A percentile compares a stretch with the other conserved stretches of the same genome.
Conservation (phyloP, 2,888 invertebrate genomes). For the Merodon equestris region DNA sequence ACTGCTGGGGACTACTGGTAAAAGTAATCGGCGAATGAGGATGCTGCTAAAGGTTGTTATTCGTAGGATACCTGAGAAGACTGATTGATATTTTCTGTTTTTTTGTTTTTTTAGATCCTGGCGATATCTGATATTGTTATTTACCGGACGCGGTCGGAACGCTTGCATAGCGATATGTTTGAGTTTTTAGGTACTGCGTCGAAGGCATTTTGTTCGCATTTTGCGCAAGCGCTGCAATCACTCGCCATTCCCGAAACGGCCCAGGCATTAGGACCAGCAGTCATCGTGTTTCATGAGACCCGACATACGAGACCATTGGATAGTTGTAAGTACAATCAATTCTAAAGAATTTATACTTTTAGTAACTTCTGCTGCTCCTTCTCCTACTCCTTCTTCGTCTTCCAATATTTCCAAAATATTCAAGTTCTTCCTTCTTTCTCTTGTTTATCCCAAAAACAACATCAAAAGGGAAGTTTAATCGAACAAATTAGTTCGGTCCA, state of each 20-base stretch:
- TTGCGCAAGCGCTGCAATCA: slow-evolving; percentile 81
- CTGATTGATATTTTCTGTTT: not conserved
- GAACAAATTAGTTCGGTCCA: too few relatives aligned
- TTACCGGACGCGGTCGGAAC: slow-evolving; percentile 87
- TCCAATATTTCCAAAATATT: too few relatives aligned
- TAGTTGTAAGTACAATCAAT: slow-evolving; percentile 80
- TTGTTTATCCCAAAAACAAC: too few relatives aligned
- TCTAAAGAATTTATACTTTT: not conserved
- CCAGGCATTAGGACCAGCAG: slow-evolving; percentile 84
- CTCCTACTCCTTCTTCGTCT: too few relatives aligned
- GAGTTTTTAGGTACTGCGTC: slow-evolving; percentile 88
- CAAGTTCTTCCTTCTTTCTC: too few relatives aligned
- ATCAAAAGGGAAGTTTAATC: too few relatives aligned
- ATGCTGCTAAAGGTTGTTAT: slow-evolving; percentile 84
- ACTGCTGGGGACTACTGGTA: slow-evolving; percentile 81
- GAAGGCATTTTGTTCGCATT: slow-evolving; percentile 86
- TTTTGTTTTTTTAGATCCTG: slow-evolving; percentile 81
- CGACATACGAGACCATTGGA: slow-evolving; percentile 84
- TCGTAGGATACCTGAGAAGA: not conserved
- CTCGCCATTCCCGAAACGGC: slow-evolving; percentile 74
- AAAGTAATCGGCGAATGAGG: slow-evolving; percentile 80
- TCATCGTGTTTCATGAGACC: slow-evolving; percentile 90
- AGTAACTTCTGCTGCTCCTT: too few relatives aligned
- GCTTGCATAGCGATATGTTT: slow-evolving; percentile 87
- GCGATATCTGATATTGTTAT: slow-evolving; percentile 90